Evolutionary conservation across 2,113 vertebrate genomes (phyloP).

Genomic region (Daboia siamensis): DNA sequence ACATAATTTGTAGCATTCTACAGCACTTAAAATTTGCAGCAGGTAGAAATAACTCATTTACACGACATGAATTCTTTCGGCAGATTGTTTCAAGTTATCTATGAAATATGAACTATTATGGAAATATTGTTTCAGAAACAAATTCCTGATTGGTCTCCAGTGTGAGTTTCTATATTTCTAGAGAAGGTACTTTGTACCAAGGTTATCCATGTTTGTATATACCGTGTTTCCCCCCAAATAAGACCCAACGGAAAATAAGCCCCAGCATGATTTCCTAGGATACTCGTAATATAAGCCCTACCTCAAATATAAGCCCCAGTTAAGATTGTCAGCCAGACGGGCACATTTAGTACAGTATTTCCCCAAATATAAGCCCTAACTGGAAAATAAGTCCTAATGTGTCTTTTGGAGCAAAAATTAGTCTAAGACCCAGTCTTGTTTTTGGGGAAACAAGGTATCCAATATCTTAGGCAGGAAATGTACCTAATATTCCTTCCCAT

Average conservation of each 20-base stretch:
- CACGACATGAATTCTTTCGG: neutral
- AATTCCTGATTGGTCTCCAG: neutral
- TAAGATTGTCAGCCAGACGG: too few relatives aligned
- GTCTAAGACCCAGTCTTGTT: too few relatives aligned
- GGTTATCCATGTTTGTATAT: neutral
- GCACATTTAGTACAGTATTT: too few relatives aligned
- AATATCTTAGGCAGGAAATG: neutral
- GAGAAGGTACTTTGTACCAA: neutral
- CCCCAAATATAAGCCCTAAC: too few relatives aligned
- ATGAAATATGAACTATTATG: neutral
- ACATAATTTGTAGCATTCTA: neutral
- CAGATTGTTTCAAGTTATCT: neutral
- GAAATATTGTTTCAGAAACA: neutral
- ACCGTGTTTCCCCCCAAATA: too few relatives aligned
- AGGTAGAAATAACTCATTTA: neutral
- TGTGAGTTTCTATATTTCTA: neutral
- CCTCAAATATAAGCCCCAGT: too few relatives aligned
- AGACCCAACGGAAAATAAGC: too few relatives aligned
- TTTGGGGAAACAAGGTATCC: too few relatives aligned
- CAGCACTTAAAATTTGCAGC: neutral
- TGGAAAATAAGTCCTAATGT: too few relatives aligned
- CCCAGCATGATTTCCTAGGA: too few relatives aligned
- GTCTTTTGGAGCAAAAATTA: too few relatives aligned
- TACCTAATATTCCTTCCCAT: neutral
- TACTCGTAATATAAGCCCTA: too few relatives aligned